These are phyloP conservation scores for Prionace glauca DNA, from an alignment of 2,797 vertebrate genomes.

Conservation along the genomic window DNA sequence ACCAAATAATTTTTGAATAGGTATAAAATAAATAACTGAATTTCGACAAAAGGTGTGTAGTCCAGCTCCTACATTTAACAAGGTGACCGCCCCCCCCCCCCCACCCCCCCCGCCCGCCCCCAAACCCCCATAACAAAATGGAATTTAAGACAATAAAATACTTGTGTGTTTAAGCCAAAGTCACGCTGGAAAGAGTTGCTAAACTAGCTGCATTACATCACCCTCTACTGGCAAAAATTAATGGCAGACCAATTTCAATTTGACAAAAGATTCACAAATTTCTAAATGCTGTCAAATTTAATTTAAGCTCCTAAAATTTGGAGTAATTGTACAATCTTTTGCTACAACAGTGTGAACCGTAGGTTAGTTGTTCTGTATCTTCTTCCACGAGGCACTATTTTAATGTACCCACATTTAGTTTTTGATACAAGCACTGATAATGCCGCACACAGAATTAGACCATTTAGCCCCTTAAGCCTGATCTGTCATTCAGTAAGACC, in stretches of 20 bases:
- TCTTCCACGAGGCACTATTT: background rate
- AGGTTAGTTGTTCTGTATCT: background rate
- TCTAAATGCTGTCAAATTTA: background rate
- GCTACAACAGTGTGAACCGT: background rate
- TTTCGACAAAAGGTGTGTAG: background rate
- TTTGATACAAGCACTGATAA: background rate
- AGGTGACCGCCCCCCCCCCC: background rate
- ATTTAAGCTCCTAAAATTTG: background rate
- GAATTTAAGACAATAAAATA: background rate
- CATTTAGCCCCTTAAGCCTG: background rate
- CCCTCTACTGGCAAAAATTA: constrained; percentile 13
- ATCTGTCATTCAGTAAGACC: no score
- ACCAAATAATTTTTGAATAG: background rate
- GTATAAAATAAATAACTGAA: background rate
- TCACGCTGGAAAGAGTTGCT: background rate
- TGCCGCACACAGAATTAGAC: background rate
- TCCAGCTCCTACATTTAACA: background rate
- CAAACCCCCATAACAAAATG: background rate
- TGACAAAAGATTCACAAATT: background rate
- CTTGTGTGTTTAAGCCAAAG: no score
- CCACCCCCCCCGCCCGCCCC: no score
- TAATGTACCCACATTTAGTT: background rate
- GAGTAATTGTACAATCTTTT: background rate
- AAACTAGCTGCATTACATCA: background rate
- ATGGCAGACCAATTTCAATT: background rate